These are phyloP conservation scores for Oligia strigilis DNA, from an alignment of 2,888 invertebrate species.

Conservation along the genomic window DNA sequence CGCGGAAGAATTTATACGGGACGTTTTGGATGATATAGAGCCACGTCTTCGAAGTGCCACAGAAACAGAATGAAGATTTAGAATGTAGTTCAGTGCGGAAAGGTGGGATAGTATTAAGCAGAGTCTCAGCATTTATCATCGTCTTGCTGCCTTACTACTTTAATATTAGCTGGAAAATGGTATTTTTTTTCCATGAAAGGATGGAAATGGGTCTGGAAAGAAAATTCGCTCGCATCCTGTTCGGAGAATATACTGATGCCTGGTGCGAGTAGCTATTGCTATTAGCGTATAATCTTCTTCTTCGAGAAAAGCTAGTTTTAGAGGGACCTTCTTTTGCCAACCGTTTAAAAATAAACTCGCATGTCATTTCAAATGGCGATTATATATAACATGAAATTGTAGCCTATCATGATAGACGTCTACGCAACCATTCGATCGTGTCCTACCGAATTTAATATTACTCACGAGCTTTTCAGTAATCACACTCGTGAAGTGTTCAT, in stretches of 20 bases:
- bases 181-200: constrained; percentile 12
- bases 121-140: constrained; percentile 37
- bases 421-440: not conserved
- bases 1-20: constrained; percentile 59
- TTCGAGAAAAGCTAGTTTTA: not conserved
- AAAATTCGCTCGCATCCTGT: not conserved
- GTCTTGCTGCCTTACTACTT: constrained; percentile 15
- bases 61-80: constrained; percentile 53
- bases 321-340: not conserved
- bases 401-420: constrained; percentile 1
- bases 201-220: not conserved
- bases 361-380: not conserved
- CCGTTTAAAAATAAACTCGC: not conserved
- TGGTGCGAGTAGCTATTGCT: not conserved
- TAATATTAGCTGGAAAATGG: constrained; percentile 31
- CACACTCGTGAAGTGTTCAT: not conserved
- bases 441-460: not conserved
- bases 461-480: not conserved
- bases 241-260: not conserved
- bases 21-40: constrained; percentile 64
- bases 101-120: constrained; percentile 43
- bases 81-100: constrained; percentile 41
- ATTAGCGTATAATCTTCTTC: not conserved
- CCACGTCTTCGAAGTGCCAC: constrained; percentile 47
- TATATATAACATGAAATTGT: not conserved